Percentiles rank a stretch among this genome's conserved stretches.
Evolutionary conservation across 2,888 invertebrate genomes (phyloP).

Genomic region (Lepas anatifera): DNA sequence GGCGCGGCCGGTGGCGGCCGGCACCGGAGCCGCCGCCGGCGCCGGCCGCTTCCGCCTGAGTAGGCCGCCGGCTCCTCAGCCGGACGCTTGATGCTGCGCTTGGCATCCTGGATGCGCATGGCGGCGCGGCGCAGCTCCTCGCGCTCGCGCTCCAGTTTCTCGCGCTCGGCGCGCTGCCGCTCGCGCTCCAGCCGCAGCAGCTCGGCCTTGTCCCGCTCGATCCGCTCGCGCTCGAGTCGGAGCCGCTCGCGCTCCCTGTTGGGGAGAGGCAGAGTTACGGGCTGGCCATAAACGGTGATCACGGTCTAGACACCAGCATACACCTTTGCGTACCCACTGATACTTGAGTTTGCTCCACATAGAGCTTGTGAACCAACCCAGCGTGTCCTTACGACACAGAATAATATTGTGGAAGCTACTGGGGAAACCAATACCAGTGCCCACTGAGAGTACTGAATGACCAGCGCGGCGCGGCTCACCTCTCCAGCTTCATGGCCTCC

Average conservation of each 20-base stretch:
- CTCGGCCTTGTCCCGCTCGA: conserved; percentile 79
- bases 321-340: too few relatives aligned
- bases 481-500: conserved; percentile 59
- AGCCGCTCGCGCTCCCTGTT: conserved; percentile 56
- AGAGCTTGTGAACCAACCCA: too few relatives aligned
- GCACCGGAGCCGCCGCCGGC: not conserved
- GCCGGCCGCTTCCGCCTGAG: not conserved
- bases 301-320: too few relatives aligned
- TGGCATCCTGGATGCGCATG: conserved; percentile 23
- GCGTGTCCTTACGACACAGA: too few relatives aligned
- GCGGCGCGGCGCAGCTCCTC: conserved; percentile 35
- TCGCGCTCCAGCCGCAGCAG: conserved; percentile 70
- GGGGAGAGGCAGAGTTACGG: conserved; percentile 14
- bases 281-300: too few relatives aligned
- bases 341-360: too few relatives aligned
- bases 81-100: conserved; percentile 9
- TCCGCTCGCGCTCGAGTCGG: conserved; percentile 45
- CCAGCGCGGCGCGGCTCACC: conserved; percentile 27
- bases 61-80: not conserved
- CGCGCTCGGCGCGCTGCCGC: conserved; percentile 59
- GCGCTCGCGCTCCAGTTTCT: conserved; percentile 48
- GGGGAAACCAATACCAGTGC: too few relatives aligned
- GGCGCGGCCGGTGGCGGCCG: not conserved
- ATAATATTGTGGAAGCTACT: too few relatives aligned
- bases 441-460: too few relatives aligned